phyloP scores from a whole-genome alignment of 2,797 vertebrate species.

The Artibeus jamaicensis region DNA sequence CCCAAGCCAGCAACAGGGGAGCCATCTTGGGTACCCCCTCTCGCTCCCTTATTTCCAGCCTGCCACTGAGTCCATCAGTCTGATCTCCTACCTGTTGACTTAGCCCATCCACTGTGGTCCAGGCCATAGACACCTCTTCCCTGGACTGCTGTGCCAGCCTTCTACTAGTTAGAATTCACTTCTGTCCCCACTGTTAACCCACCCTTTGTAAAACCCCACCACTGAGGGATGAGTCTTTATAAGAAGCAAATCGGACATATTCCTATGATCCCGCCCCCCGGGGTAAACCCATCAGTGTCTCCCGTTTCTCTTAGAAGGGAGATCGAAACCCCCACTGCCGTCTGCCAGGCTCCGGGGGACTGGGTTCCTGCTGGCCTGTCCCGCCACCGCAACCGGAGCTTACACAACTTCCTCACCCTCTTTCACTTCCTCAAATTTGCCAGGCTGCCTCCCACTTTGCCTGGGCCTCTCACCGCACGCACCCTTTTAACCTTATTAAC shows the following conservation, averaged over 20 bases:
- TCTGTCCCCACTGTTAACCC: background rate
- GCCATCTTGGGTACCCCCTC: background rate
- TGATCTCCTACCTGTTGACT: background rate
- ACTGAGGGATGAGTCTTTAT: background rate
- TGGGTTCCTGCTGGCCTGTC: background rate
- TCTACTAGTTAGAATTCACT: no score
- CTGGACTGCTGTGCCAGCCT: background rate
- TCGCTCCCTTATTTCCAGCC: background rate
- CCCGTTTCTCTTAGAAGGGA: background rate
- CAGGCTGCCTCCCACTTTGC: background rate
- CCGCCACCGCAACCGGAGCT: background rate
- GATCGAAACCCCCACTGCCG: background rate
- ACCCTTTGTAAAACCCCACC: background rate
- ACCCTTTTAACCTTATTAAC: background rate
- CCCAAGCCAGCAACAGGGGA: background rate
- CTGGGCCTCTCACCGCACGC: background rate
- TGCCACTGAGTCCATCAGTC: background rate
- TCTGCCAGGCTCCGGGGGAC: background rate
- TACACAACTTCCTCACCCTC: background rate
- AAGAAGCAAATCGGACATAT: background rate
- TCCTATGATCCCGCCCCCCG: background rate
- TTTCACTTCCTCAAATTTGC: background rate
- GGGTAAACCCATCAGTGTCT: background rate
- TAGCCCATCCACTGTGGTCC: no score
- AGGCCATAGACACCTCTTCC: background rate